phyloP scores from a whole-genome alignment of 2,888 invertebrate genomes.

The Meghimatium bilineatum region DNA sequence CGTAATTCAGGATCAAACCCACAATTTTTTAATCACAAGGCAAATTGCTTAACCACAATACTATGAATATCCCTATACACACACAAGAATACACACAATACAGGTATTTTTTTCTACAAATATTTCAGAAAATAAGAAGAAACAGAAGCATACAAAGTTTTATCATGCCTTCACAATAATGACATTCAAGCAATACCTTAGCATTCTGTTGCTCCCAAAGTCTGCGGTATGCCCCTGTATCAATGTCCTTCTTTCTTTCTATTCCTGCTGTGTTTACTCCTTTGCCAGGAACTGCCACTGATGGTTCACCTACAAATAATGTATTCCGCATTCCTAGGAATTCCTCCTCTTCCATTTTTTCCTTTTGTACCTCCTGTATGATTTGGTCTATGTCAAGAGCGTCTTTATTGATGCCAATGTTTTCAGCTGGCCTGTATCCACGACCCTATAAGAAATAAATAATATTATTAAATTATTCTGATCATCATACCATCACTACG shows the following conservation, averaged over 20 bases:
- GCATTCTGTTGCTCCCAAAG: constrained; percentile 33
- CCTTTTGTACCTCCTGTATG: constrained; percentile 38
- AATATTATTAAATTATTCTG: background rate
- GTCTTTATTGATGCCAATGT: constrained; percentile 16
- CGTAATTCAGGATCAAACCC: no score
- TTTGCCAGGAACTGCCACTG: background rate
- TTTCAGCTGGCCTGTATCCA: constrained; percentile 24
- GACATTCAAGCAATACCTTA: constrained; percentile 18
- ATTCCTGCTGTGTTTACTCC: background rate
- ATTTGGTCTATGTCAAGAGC: constrained; percentile 37
- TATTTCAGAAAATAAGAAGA: background rate
- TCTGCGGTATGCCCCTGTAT: constrained; percentile 30
- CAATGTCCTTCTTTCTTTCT: background rate
- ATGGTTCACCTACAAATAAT: background rate
- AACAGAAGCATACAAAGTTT: background rate
- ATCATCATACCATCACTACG: no score
- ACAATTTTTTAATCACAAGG: no score
- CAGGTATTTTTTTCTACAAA: no score
- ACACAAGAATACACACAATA: no score
- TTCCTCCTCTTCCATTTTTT: constrained; percentile 39
- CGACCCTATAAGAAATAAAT: constrained; percentile 3
- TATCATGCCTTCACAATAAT: background rate
- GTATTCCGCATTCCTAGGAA: background rate
- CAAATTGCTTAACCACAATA: no score
- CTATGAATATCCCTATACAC: no score